Evolutionary conservation across 1,140 invertebrate species (phyloP).

Genomic region (Heliconius melpomene): DNA sequence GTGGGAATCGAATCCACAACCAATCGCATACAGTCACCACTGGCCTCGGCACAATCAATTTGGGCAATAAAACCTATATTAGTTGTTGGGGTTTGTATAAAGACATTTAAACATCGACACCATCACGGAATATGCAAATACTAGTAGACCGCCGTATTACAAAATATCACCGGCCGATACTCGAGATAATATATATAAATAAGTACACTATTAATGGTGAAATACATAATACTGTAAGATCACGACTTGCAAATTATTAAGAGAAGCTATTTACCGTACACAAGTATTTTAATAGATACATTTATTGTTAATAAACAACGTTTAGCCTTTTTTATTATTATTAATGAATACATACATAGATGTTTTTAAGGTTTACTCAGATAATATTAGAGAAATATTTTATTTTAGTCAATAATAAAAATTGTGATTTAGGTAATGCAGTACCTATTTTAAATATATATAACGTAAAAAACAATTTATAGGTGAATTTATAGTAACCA

Average conservation of each 20-base stretch:
- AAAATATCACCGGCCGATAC: slow-evolving; percentile 69
- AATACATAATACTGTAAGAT: slow-evolving; percentile 76
- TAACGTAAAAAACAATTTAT: too few species aligned
- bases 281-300: slow-evolving; percentile 55
- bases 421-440: neutral
- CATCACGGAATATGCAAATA: slow-evolving; percentile 76
- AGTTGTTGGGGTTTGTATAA: slow-evolving; percentile 39
- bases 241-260: slow-evolving; percentile 73
- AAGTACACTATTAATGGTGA: slow-evolving; percentile 74
- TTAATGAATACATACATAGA: neutral
- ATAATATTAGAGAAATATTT: neutral
- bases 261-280: slow-evolving; percentile 61
- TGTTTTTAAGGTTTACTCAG: neutral
- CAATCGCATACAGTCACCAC: too few species aligned
- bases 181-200: slow-evolving; percentile 77
- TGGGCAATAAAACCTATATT: slow-evolving; percentile 33
- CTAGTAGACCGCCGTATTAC: slow-evolving; percentile 67
- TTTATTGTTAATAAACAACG: slow-evolving; percentile 45
- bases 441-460: too few species aligned
- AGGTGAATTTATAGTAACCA: too few species aligned
- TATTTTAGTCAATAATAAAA: neutral
- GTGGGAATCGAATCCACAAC: too few species aligned
- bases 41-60: neutral
- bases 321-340: slow-evolving; percentile 13
- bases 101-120: slow-evolving; percentile 54